Conservation (phyloP, 2,113 vertebrate species). For the Phoenicopterus ruber region DNA sequence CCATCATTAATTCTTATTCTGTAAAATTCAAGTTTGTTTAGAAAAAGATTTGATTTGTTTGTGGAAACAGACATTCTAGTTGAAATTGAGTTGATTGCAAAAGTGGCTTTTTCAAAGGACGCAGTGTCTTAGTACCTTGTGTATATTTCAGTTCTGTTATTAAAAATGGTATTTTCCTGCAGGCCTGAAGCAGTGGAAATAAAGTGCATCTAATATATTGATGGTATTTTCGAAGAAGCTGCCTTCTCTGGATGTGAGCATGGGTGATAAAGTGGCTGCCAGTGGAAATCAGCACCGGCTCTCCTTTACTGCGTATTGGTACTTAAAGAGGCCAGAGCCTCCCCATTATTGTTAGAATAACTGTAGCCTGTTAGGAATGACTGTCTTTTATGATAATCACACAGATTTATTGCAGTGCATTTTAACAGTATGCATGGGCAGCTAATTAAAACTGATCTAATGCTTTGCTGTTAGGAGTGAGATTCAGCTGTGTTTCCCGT, state of each 20-base stretch:
- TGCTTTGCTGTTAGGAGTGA: neutral
- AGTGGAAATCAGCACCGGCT: neutral
- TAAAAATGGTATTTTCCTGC: neutral
- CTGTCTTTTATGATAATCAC: neutral
- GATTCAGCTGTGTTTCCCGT: neutral
- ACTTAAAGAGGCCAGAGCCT: neutral
- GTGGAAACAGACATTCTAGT: neutral
- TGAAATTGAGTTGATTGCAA: neutral
- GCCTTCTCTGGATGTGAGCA: neutral
- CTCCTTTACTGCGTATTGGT: neutral
- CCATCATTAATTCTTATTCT: neutral
- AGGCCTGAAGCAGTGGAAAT: neutral
- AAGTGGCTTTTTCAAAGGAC: neutral
- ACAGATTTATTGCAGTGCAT: neutral
- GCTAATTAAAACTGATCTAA: neutral
- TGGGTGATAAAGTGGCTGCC: neutral
- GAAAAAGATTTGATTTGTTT: neutral
- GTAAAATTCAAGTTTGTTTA: neutral
- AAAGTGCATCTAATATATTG: neutral
- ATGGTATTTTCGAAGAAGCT: neutral
- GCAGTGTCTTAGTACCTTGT: neutral
- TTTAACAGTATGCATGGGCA: neutral
- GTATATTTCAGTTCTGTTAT: neutral
- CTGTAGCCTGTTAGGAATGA: neutral
- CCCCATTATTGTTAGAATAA: neutral